Evolutionary conservation across 2,888 invertebrate species (phyloP), one percentile per base, ranked within the genome.

Genomic region (Trichogramma evanescens): DNA sequence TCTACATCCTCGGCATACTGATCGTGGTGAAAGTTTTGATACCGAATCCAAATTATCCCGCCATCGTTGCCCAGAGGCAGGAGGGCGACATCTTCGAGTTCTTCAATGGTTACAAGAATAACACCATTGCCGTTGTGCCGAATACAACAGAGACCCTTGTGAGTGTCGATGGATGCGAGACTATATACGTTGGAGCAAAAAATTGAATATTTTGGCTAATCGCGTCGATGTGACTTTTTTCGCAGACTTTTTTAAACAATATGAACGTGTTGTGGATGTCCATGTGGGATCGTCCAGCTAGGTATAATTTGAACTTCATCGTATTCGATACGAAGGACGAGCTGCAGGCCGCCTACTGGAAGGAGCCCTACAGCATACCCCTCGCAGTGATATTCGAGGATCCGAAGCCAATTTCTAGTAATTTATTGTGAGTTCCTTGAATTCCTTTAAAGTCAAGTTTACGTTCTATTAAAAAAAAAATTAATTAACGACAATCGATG

Each of bases 41-140:
- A 70, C 89, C 89, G 38, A 89, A 89, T 77, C 89, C 89, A 52
- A 86, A 89, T 78, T 88, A 88, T 75, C 87, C 88, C 0, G 84
- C 85, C 67, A 86, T 89, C 72, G 81, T 82, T 63, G 83, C 83
- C 59, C 86, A 86, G 10, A 82, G 84, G 62, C 82, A 82, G 57
- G 82, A 82, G 52, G 81, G 80, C 4, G 78, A 80, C 60, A 73
- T 84, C 63, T 82, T 83, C 69, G 80, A 82, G 61, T 80, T 81
- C 72, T 84, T 84, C 71, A 78, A 79, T 65, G 76, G 79, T 62
- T 72, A 84, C 70, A 82, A 68, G 69, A 86, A 80, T 74, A 86
- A 86, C 71, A 84, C 86, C 1, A 82, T 88, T 40, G 88, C 88
- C 6, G 86, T 88, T 9, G 87, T 87, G 13, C 87, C 88, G 4